Evolutionary conservation across 53 echinoderm and acorn worm species (phyloP).

Genomic region (Luidia sarsii): DNA sequence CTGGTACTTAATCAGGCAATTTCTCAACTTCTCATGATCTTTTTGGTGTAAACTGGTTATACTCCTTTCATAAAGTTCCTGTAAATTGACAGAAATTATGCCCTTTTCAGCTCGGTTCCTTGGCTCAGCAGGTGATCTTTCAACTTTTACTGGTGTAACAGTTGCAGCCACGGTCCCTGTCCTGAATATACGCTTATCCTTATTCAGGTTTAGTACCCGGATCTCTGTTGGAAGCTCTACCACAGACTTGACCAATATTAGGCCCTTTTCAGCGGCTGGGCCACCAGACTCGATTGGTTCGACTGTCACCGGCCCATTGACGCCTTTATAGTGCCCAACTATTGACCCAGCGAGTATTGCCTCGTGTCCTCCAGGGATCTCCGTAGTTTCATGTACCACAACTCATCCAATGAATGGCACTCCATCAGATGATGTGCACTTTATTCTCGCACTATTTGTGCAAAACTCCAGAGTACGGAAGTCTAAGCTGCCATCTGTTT

Average conservation of each 20-base stretch:
- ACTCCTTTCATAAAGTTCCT: background rate
- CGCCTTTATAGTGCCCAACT: background rate
- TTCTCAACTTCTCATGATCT: background rate
- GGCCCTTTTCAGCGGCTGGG: background rate
- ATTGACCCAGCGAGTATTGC: background rate
- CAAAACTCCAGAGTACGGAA: too few species aligned
- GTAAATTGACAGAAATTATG: too few species aligned
- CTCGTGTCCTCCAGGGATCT: background rate
- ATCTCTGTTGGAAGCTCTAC: slow-evolving; percentile 8
- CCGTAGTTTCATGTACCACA: too few species aligned
- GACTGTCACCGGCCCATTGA: background rate
- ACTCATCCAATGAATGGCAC: too few species aligned
- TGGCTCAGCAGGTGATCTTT: background rate
- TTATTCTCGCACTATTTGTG: too few species aligned
- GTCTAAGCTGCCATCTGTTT: too few species aligned
- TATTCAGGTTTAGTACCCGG: background rate
- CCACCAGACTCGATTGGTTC: slow-evolving; percentile 3
- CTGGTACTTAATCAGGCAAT: slow-evolving; percentile 3
- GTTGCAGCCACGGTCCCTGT: slow-evolving; percentile 14
- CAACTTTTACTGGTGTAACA: background rate
- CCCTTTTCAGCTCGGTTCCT: background rate
- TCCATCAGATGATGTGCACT: too few species aligned
- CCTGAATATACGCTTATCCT: slow-evolving; percentile 1
- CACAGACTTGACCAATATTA: background rate
- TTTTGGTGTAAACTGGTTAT: background rate